Evolutionary conservation across 1,140 invertebrate species (phyloP), one percentile per base, ranked within the genome.

Genomic region (Drosophila oshimai): DNA sequence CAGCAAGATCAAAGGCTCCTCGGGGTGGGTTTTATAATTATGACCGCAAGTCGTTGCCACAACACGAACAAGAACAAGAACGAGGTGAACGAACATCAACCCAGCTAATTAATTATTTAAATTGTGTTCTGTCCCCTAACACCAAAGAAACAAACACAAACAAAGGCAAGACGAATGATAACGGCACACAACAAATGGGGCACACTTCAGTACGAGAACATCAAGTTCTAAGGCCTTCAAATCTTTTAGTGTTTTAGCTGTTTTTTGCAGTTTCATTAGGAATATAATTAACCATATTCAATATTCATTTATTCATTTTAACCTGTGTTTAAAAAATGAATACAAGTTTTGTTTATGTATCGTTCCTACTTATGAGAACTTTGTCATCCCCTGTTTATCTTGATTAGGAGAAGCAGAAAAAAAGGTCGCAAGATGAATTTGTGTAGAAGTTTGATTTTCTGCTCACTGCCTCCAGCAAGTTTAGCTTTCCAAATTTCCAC

Each of bases 21-120:
- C 39, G 57, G 36, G 58, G 76, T 53, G 50, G 67, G 45, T 9
- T 42, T 34, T 31, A 22, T 76, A 81, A 81, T 81, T 76, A 81
- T 81, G 68, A 39, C 72, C 77, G 61, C 72, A 68, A 74, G 58
- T 81, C 78, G 78, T 81, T 77, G 77, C 69, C 51, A 65, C 50
- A 10, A 29, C n/a, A 9, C 12, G 12, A 18, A 39, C 29, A 20
- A 9, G n/a, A 18, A 22, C 9, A 13, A 15, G 1, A 47, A 64
- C 18, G 22, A 37, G 47, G 42, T 26, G 6, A 47, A 41, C 28
- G 64, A 57, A 54, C 71, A 79, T 44, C 74, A 73, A 74, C 74
- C 79, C 70, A 54, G 74, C 79, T 84, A 84, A 84, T 84, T 84
- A 84, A 84, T 84, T 83, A 84, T 84, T 84, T 74, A 84, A 83